A percentile compares a stretch with the other conserved stretches of the same genome.
These are phyloP conservation scores for Tautogolabrus adspersus DNA, from an alignment of 2,113 vertebrate species.

Conservation along the genomic window DNA sequence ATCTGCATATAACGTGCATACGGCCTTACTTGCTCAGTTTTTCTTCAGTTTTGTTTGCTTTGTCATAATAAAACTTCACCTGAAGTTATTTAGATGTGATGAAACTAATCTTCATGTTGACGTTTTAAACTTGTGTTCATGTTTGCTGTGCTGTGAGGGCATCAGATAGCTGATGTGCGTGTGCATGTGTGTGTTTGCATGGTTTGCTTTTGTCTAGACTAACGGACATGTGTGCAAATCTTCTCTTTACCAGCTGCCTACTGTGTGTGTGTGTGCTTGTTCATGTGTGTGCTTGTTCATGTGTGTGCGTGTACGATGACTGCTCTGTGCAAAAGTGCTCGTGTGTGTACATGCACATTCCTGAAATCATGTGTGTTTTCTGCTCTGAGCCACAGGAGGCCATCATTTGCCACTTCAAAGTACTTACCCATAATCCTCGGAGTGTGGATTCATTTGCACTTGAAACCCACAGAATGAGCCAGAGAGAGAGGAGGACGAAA, in stretches of 20 bases:
- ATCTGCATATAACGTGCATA: too few species aligned
- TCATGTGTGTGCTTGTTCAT: too few species aligned
- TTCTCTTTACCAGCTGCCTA: slow-evolving; percentile 13
- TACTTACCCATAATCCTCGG: slow-evolving; percentile 68
- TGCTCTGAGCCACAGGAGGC: slow-evolving; percentile 51
- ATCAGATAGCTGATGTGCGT: background rate
- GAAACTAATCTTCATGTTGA: too few species aligned
- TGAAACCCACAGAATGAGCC: slow-evolving; percentile 51
- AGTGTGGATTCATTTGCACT: slow-evolving; percentile 77
- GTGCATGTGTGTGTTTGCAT: background rate
- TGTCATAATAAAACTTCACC: too few species aligned
- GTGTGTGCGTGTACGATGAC: too few species aligned
- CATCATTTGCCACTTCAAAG: slow-evolving; percentile 72
- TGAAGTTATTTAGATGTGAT: too few species aligned
- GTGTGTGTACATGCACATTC: background rate
- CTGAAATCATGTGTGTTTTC: slow-evolving; percentile 10
- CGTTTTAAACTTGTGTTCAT: too few species aligned
- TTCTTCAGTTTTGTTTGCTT: background rate
- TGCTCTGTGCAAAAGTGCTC: background rate
- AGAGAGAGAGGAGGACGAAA: background rate
- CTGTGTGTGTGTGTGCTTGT: background rate
- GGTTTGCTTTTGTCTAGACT: background rate
- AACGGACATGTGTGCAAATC: background rate
- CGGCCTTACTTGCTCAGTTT: background rate
- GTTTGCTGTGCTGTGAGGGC: too few species aligned